Percentiles rank a stretch among this genome's conserved stretches.
These are phyloP conservation scores for Rhodeus uyekii DNA, from an alignment of 2,797 vertebrate species.

Conservation along the genomic window DNA sequence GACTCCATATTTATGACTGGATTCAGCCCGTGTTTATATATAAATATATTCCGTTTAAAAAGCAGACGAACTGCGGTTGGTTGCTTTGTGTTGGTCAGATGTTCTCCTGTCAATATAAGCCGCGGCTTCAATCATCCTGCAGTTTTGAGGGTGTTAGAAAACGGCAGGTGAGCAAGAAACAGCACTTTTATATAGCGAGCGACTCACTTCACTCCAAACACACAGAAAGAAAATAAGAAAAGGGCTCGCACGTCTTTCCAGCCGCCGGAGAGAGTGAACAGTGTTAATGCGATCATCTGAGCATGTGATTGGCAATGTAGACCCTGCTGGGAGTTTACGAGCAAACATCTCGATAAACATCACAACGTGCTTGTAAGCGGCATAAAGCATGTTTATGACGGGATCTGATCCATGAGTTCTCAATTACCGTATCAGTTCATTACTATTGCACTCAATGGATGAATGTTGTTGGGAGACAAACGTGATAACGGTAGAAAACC, in stretches of 20 bases:
- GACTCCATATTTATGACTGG: no score
- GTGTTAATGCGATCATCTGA: slow-evolving; percentile 22
- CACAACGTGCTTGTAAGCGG: background rate
- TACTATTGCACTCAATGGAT: background rate
- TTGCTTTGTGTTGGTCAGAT: background rate
- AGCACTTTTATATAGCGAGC: background rate
- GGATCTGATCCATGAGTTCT: background rate
- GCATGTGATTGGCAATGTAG: slow-evolving; percentile 35
- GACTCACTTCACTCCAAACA: background rate
- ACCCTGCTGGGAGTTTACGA: slow-evolving; percentile 25
- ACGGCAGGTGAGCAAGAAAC: background rate
- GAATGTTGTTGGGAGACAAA: background rate
- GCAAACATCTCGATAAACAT: slow-evolving; percentile 15
- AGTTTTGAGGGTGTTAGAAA: background rate
- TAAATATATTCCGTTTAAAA: no score
- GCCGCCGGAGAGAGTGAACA: background rate
- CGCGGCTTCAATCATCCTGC: background rate
- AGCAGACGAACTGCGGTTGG: no score
- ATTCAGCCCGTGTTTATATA: no score
- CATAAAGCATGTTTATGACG: slow-evolving; percentile 21
- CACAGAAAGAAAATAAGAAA: background rate
- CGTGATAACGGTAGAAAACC: background rate
- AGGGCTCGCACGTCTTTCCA: background rate
- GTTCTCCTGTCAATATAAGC: background rate
- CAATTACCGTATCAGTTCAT: background rate